Evolutionary conservation across 2,888 invertebrate species (phyloP).

Genomic region (Orthosia gothica): DNA sequence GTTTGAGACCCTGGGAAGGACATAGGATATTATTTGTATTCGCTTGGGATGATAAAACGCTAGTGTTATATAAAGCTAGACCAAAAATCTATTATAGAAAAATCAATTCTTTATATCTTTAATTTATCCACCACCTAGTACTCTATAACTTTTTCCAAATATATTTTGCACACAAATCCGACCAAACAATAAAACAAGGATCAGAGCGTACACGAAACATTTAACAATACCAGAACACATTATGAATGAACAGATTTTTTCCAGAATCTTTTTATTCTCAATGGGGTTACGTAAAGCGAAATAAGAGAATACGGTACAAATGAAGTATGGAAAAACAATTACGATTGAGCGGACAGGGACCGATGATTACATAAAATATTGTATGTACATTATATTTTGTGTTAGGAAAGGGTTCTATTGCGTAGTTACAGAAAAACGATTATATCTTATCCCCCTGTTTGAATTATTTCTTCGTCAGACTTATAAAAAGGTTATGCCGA

Average conservation of each 20-base stretch:
- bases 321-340: constrained; percentile 43
- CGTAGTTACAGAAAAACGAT: constrained; percentile 43
- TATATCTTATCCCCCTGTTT: constrained; percentile 7
- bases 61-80: too few species aligned
- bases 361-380: constrained; percentile 45
- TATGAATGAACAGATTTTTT: constrained; percentile 33
- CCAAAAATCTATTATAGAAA: too few species aligned
- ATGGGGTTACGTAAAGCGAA: constrained; percentile 39
- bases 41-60: too few species aligned
- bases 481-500: background rate
- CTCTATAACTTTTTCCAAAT: background rate
- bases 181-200: constrained; percentile 9
- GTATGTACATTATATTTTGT: constrained; percentile 32
- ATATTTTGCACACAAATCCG: background rate
- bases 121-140: too few species aligned
- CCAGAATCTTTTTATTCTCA: constrained; percentile 25
- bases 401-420: constrained; percentile 29
- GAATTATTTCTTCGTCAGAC: constrained; percentile 19
- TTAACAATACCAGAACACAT: constrained; percentile 33
- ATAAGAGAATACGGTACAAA: constrained; percentile 31
- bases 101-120: background rate
- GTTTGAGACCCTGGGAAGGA: too few species aligned
- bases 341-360: constrained; percentile 24
- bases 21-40: too few species aligned
- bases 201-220: constrained; percentile 15